phyloP scores from a whole-genome alignment of 92 coral and sea anemone species.

The Heteractis magnifica region DNA sequence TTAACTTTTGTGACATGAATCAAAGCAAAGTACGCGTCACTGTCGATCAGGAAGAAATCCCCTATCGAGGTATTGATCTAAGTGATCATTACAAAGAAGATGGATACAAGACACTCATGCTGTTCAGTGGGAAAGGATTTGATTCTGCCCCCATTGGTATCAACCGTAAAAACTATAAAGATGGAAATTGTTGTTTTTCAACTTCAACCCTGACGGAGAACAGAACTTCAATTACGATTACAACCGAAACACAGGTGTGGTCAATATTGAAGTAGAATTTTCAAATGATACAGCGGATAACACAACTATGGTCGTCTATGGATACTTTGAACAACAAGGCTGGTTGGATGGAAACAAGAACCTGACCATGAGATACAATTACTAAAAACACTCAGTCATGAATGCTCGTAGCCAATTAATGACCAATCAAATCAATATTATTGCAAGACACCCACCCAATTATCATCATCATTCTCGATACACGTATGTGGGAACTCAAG shows the following conservation, averaged over 20 bases:
- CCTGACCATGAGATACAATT: not conserved
- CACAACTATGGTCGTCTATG: not conserved
- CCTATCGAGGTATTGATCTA: not conserved
- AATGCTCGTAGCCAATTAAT: not conserved
- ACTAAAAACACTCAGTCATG: not conserved
- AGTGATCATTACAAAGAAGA: not conserved
- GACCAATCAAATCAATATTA: not conserved
- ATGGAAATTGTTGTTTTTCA: not conserved
- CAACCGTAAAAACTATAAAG: not conserved
- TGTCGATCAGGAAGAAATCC: not conserved
- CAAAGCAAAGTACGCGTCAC: not conserved
- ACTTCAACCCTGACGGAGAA: conserved; percentile 17
- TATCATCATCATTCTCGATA: not conserved
- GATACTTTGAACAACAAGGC: conserved; percentile 6
- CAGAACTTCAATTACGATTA: conserved; percentile 8
- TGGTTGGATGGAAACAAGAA: conserved; percentile 21
- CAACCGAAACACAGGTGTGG: not conserved
- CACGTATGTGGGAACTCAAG: conserved; percentile 16
- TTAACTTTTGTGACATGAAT: not conserved
- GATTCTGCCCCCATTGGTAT: not conserved
- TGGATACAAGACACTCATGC: not conserved
- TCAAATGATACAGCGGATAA: not conserved
- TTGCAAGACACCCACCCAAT: not conserved
- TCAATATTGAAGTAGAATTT: conserved; percentile 4
- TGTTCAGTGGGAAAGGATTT: not conserved